Percentiles rank a stretch among this genome's conserved stretches.
Evolutionary conservation across 2,113 vertebrate species (phyloP).

Genomic region (Stigmatopora nigra): DNA sequence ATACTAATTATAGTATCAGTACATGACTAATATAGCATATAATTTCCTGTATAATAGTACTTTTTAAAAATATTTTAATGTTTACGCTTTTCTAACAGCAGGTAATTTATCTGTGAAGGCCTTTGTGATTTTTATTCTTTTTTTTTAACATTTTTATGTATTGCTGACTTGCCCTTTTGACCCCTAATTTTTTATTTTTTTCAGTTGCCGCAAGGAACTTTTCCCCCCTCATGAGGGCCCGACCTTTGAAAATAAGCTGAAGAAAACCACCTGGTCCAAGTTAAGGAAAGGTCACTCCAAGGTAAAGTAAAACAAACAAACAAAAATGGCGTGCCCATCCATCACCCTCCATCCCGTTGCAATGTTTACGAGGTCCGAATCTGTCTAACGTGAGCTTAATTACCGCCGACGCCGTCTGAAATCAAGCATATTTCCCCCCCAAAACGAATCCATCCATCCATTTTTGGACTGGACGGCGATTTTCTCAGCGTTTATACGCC

Average conservation of each 20-base stretch:
- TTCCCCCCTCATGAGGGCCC: neutral
- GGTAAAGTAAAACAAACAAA: slow-evolving; percentile 6
- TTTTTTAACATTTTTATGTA: too few relatives aligned
- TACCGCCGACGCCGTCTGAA: neutral
- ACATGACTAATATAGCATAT: too few relatives aligned
- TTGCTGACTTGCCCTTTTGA: too few relatives aligned
- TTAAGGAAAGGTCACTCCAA: neutral
- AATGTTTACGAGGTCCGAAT: slow-evolving; percentile 3
- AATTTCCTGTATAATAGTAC: too few relatives aligned
- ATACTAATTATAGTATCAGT: too few relatives aligned
- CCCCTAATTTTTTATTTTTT: neutral
- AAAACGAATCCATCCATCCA: neutral
- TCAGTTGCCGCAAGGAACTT: neutral
- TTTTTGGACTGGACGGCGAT: neutral
- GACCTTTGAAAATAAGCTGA: neutral
- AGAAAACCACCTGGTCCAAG: slow-evolving; percentile 1
- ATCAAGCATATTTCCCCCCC: neutral
- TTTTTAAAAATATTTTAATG: too few relatives aligned
- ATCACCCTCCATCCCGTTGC: neutral
- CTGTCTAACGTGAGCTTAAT: slow-evolving; percentile 1
- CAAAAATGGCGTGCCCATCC: slow-evolving; percentile 2
- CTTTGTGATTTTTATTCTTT: neutral
- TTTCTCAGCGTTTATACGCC: neutral
- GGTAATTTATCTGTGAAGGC: too few relatives aligned
- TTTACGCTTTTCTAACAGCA: too few relatives aligned